Base-by-base conservation (phyloP, 2,888 invertebrate genomes). In the Zaprionus obscuricornis region DNA sequence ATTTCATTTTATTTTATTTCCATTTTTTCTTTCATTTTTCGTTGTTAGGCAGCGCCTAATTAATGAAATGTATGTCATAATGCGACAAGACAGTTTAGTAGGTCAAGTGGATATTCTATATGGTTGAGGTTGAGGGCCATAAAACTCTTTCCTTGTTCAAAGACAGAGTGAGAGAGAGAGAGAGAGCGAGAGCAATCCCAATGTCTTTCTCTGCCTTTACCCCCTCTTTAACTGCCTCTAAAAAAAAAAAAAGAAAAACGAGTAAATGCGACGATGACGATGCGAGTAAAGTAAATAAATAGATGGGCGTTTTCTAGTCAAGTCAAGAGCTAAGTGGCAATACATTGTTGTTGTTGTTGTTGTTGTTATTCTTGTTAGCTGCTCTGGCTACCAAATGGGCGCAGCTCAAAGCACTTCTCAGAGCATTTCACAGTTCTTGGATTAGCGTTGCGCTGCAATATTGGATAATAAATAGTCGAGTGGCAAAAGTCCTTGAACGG, bases 61-160 rank as follows among this genome's bases (percentile, higher is more conserved):
- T 78, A 84, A 84, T 82, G 82, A 74, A 66, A 78, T 84, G 85
- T 78, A 67, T 79, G 85, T 77, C 82, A 79, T 85, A 79, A 79
- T 79, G 78, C 78, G 78, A 85, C 85, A 77, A n/a, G 76, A 64
- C 72, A 71, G 78, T 85, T n/a, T 85, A 79, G 72, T 79, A 79
- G 78, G 78, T 79, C 78, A 79, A 84, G 76, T 77, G 74, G 74
- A 69, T n/a, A n/a, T 81, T 66, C 74, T 69, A 71, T 60, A 46
- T 59, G 45, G 79, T 54, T 64, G 56, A 51, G 68, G 64, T 83
- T 83, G 76, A 83, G 83, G 76, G 73, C 81, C 78, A n/a, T n/a
- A 71, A 54, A 47, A 59, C 66, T 65, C 58, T 54, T 67, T 64
- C 63, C 64, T 63, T 40, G 42, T 45, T 14, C 7, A 7, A 13